These are phyloP conservation scores for Scopus umbretta DNA, from an alignment of 2,113 vertebrate species.

Conservation along the genomic window DNA sequence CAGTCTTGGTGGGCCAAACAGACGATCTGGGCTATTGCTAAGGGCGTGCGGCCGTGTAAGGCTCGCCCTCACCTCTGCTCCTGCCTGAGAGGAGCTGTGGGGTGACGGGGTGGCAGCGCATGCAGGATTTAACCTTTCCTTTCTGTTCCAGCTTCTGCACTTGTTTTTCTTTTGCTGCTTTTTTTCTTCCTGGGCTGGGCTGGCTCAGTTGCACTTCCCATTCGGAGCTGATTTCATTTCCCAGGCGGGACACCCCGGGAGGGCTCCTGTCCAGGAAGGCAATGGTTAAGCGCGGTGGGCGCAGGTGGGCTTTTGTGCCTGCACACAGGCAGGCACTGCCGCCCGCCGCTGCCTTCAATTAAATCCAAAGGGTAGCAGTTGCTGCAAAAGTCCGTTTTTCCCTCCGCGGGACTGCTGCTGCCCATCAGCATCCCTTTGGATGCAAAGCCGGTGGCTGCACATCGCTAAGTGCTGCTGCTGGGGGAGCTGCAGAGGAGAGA, in stretches of 20 bases:
- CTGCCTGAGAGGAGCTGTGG: neutral
- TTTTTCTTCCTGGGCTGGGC: neutral
- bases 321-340: neutral
- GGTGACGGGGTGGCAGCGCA: neutral
- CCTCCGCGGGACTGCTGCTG: neutral
- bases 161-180: neutral
- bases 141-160: neutral
- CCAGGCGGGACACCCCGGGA: neutral
- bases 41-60: neutral
- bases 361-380: neutral
- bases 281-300: neutral
- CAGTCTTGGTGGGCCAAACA: neutral
- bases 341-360: neutral
- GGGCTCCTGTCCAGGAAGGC: neutral
- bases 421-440: neutral
- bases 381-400: neutral
- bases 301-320: neutral
- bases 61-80: neutral
- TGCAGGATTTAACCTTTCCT: neutral
- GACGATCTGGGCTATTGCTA: fast-evolving
- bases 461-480: neutral
- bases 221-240: neutral
- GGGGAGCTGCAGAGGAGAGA: neutral
- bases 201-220: neutral
- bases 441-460: neutral